Evolutionary conservation across 1,140 invertebrate species (phyloP), one percentile per base, ranked within the genome.

Genomic region (Drosophila yakuba): DNA sequence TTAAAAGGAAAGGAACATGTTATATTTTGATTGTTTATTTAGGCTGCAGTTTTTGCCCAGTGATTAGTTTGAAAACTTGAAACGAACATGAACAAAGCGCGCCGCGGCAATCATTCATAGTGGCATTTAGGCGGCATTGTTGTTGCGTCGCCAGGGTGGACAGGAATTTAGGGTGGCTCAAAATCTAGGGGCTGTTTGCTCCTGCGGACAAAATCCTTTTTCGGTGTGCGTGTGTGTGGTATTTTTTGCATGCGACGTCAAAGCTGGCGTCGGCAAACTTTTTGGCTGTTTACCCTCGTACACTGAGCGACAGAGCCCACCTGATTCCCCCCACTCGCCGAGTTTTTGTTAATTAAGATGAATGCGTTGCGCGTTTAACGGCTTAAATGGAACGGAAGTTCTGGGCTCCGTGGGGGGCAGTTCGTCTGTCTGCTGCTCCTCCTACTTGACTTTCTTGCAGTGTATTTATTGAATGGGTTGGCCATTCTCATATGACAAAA

Each of bases 41-140:
- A 2, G 10, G 32, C 8, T 14, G 12, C 38, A 10, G 3, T 44
- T 67, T 68, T 66, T 17, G 25, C 6, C 4, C 17, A 68, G 64
- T 68, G 60, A 66, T 38, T 25, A 35, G 6, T 66, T 68, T 52
- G 61, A 59, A 74, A 68, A 64, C 78, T 84, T 78, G 55, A 67
- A 80, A 74, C 71, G 83, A 69, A 88, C 83, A 88, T 88, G 83
- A 88, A 88, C 83, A 88, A 86, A 82, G 72, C 57, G 79, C 63
- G 68, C 76, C 64, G 83, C 60, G 79, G 83, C 83, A 88, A 88
- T 88, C 83, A 88, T 88, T 88, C 83, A 88, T 88, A 76, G 78
- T 79, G 74, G 64, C 74, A 54, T 68, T 68, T 61, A 41, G 78
- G 72, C 52, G 81, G 69, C 74, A 78, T 85, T 80, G 77, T 80